Percentiles rank a stretch among this genome's conserved stretches.
These are phyloP conservation scores for Tetanocera ferruginea DNA, from an alignment of 2,888 invertebrate species.

Conservation along the genomic window DNA sequence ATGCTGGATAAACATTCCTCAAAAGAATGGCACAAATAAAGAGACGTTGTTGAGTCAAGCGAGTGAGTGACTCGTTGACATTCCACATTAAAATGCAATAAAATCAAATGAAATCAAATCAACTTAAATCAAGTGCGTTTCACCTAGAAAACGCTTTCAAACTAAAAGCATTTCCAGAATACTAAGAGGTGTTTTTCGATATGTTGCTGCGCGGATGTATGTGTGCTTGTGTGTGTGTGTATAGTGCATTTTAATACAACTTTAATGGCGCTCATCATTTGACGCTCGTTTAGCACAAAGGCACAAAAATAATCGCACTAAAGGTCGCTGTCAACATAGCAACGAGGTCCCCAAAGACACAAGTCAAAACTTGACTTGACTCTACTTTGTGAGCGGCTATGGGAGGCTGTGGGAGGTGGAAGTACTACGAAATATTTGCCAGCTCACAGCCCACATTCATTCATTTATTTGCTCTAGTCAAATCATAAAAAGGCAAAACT, in stretches of 20 bases:
- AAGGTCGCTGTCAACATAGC: constrained; percentile 21
- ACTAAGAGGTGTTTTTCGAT: background rate
- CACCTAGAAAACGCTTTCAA: constrained; percentile 47
- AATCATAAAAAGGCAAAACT: no score
- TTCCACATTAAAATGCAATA: constrained; percentile 58
- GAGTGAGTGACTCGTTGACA: constrained; percentile 53
- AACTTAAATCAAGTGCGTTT: constrained; percentile 57
- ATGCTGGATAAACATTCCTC: background rate
- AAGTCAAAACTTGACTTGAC: background rate
- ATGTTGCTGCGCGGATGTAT: background rate
- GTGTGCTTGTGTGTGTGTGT: constrained; percentile 48
- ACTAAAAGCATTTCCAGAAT: constrained; percentile 13
- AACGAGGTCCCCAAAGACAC: constrained; percentile 30
- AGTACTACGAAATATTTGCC: no score
- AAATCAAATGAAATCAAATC: constrained; percentile 13
- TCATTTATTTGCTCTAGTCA: no score
- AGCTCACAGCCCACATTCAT: no score
- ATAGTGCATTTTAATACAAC: constrained; percentile 61
- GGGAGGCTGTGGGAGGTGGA: background rate
- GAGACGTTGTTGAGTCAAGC: background rate
- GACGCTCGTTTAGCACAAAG: constrained; percentile 42
- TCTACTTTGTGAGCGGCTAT: no score
- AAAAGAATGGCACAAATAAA: background rate
- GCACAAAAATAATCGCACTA: constrained; percentile 9
- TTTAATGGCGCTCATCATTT: constrained; percentile 60